A percentile compares a stretch with the other conserved stretches of the same genome.
Conservation (phyloP, 2,113 vertebrate species). For the Campylorhamphus procurvoides region DNA sequence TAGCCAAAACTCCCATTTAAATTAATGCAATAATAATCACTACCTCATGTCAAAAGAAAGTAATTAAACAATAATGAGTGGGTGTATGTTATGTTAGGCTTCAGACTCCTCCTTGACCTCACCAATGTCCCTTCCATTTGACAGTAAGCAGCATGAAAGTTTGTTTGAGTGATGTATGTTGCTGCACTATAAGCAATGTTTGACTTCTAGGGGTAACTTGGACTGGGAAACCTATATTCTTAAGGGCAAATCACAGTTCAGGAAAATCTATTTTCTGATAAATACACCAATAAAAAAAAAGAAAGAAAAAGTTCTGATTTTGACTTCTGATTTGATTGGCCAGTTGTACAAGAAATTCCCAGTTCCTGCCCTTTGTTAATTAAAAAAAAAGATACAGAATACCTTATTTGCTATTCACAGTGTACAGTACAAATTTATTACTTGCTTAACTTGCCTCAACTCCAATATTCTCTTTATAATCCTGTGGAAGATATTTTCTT, state of each 20-base stretch:
- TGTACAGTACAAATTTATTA: slow-evolving; percentile 12
- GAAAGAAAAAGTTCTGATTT: background rate
- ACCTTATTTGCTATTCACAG: background rate
- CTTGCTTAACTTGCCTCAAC: background rate
- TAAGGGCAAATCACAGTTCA: slow-evolving; percentile 40
- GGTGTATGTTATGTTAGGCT: slow-evolving; percentile 73
- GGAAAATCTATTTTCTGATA: slow-evolving; percentile 19
- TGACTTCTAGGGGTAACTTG: slow-evolving; percentile 29
- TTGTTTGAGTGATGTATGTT: slow-evolving; percentile 72
- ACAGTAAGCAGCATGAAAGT: slow-evolving; percentile 82
- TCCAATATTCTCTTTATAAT: background rate
- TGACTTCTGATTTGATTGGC: background rate
- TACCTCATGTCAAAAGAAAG: slow-evolving; percentile 77
- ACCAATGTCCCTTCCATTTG: slow-evolving; percentile 79
- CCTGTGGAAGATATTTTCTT: background rate
- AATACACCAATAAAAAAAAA: background rate
- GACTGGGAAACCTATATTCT: background rate
- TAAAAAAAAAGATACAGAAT: background rate
- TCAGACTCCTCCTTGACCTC: slow-evolving; percentile 81
- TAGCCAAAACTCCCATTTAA: slow-evolving; percentile 81
- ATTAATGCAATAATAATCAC: slow-evolving; percentile 82
- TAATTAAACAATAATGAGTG: slow-evolving; percentile 84
- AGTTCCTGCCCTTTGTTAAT: slow-evolving; percentile 42
- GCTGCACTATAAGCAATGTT: slow-evolving; percentile 49
- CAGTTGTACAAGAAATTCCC: slow-evolving; percentile 26